Conservation (phyloP, 64 coral and sea anemone species). For the Porites australiensis region DNA sequence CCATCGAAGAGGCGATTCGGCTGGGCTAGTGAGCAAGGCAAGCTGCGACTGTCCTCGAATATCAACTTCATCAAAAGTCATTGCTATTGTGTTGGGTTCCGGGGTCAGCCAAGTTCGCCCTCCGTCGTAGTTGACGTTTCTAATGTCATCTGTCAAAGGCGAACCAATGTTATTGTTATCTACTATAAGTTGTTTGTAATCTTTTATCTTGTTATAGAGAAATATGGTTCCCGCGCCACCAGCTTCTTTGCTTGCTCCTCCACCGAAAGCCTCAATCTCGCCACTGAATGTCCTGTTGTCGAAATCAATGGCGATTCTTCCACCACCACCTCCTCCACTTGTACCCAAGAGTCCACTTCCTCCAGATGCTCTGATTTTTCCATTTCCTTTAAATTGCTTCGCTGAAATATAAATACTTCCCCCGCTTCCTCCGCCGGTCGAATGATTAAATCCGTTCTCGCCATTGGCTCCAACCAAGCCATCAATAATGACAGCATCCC, state of each 20-base stretch:
- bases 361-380: slow-evolving; percentile 69
- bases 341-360: slow-evolving; percentile 62
- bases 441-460: slow-evolving; percentile 46
- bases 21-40: slow-evolving; percentile 80
- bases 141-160: slow-evolving; percentile 88
- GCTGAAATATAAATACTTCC: slow-evolving; percentile 87
- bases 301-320: slow-evolving; percentile 83
- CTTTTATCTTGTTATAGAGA: slow-evolving; percentile 1
- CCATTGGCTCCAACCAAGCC: slow-evolving; percentile 74
- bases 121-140: slow-evolving; percentile 73
- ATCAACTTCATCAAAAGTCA: slow-evolving; percentile 79
- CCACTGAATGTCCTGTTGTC: slow-evolving; percentile 87
- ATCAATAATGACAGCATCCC: slow-evolving; percentile 61
- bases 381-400: slow-evolving; percentile 78
- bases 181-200: slow-evolving; percentile 68
- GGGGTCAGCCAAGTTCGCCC: slow-evolving; percentile 95
- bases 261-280: slow-evolving; percentile 81
- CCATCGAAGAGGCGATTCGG: slow-evolving; percentile 68
- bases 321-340: slow-evolving; percentile 94
- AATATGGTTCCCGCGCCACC: slow-evolving; percentile 92
- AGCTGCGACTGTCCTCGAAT: slow-evolving; percentile 91
- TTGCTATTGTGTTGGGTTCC: slow-evolving; percentile 49
- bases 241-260: slow-evolving; percentile 66
- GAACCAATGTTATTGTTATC: slow-evolving; percentile 89
- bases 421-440: slow-evolving; percentile 85